Conservation (phyloP, 2,888 invertebrate genomes). For the Priocnemis perturbator region DNA sequence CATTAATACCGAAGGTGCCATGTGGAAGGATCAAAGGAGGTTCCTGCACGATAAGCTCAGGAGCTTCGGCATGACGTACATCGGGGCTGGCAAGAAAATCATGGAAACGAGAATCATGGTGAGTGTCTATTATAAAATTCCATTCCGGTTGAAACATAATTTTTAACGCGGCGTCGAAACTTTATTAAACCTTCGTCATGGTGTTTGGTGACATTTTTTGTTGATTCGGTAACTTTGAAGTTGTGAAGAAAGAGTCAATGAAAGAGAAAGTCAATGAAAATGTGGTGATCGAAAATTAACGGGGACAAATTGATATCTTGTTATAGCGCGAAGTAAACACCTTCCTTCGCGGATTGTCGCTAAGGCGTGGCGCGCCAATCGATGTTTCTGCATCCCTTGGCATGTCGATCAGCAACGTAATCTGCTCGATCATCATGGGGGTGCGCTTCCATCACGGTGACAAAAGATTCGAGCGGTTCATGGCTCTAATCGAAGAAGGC, state of each 20-base stretch:
- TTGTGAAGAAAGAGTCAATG: too few relatives aligned
- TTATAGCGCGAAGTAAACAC: slow-evolving; percentile 84
- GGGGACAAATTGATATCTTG: slow-evolving; percentile 13
- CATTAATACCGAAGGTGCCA: slow-evolving; percentile 90
- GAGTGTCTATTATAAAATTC: slow-evolving; percentile 61
- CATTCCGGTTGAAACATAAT: too few relatives aligned
- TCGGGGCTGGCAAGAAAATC: slow-evolving; percentile 86
- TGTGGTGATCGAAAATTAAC: slow-evolving; percentile 2
- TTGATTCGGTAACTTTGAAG: not conserved
- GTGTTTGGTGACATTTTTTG: too few relatives aligned
- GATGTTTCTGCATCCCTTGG: slow-evolving; percentile 87
- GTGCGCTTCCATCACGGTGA: slow-evolving; percentile 89
- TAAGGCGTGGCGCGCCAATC: slow-evolving; percentile 81
- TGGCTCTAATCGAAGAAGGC: slow-evolving; percentile 92
- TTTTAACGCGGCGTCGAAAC: too few relatives aligned
- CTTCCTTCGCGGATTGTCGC: slow-evolving; percentile 81
- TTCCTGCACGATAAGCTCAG: slow-evolving; percentile 91
- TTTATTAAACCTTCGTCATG: too few relatives aligned
- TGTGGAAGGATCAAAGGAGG: slow-evolving; percentile 93
- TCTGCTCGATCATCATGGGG: slow-evolving; percentile 93
- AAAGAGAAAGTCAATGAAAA: not conserved
- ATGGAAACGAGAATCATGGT: slow-evolving; percentile 93
- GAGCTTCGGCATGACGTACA: slow-evolving; percentile 91
- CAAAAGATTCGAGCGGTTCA: slow-evolving; percentile 85
- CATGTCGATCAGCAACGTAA: slow-evolving; percentile 91